Conservation (phyloP, 2,888 invertebrate species). For the Acrobasis repandana region DNA sequence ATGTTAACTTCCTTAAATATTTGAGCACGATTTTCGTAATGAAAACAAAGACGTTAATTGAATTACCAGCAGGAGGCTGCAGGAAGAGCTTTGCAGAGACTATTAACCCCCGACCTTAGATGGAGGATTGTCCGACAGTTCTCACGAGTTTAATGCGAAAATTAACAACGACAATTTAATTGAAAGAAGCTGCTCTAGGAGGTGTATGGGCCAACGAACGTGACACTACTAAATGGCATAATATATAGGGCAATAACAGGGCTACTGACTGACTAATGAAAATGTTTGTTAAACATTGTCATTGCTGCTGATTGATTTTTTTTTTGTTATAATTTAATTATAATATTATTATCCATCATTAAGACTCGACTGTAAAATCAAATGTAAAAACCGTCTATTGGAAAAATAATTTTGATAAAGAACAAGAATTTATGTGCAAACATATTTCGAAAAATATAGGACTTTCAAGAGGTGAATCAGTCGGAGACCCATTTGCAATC, state of each 20-base stretch:
- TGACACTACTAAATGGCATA: slow-evolving; percentile 38
- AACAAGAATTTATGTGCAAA: background rate
- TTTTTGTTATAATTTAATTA: no score
- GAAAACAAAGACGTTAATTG: slow-evolving; percentile 21
- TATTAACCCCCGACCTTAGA: slow-evolving; percentile 41
- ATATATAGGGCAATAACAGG: slow-evolving; percentile 32
- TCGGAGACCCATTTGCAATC: slow-evolving; percentile 15
- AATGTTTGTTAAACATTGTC: slow-evolving; percentile 13
- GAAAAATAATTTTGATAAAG: no score
- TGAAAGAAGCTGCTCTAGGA: slow-evolving; percentile 61
- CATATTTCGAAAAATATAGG: background rate
- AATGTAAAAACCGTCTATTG: no score
- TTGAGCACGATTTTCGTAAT: slow-evolving; percentile 11
- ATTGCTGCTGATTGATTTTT: slow-evolving; percentile 6
- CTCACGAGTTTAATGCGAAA: slow-evolving; percentile 67
- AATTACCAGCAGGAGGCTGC: slow-evolving; percentile 35
- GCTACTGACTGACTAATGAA: slow-evolving; percentile 36
- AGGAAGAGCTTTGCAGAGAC: slow-evolving; percentile 37
- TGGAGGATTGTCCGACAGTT: slow-evolving; percentile 43
- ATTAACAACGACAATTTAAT: slow-evolving; percentile 74
- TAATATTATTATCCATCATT: no score
- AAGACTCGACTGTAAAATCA: no score
- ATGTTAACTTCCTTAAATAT: slow-evolving; percentile 15
- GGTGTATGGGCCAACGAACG: slow-evolving; percentile 38
- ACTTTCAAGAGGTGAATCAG: background rate